Evolutionary conservation across 2,797 vertebrate species (phyloP).

Genomic region (Cirrhinus molitorella): DNA sequence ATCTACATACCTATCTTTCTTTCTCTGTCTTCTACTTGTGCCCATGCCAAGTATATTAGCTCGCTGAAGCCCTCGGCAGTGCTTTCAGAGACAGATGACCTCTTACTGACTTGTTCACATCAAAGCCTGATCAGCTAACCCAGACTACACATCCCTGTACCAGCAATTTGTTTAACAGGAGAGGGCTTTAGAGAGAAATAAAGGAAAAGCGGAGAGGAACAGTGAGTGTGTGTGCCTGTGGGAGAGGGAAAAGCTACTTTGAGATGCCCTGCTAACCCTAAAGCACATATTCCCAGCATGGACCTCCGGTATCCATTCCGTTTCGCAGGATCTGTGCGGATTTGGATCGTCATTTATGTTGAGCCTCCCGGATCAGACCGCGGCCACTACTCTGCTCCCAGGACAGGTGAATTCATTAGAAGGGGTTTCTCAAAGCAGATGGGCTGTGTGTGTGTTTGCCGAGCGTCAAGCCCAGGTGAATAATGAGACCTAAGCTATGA

Average conservation of each 20-base stretch:
- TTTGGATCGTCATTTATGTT: constrained; percentile 56
- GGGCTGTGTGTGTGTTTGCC: constrained; percentile 62
- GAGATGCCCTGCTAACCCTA: constrained; percentile 43
- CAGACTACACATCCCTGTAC: constrained; percentile 75
- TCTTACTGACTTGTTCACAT: constrained; percentile 79
- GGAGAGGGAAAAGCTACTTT: constrained; percentile 21
- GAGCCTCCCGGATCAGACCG: constrained; percentile 54
- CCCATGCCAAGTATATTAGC: constrained; percentile 62
- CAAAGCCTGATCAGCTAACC: constrained; percentile 78
- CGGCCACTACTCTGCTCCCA: constrained; percentile 57
- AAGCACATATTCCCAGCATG: constrained; percentile 39
- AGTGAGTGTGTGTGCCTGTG: background rate
- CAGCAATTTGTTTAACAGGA: constrained; percentile 80
- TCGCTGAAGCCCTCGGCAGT: constrained; percentile 64
- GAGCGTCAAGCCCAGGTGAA: constrained; percentile 61
- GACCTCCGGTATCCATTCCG: constrained; percentile 25
- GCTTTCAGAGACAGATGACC: constrained; percentile 75
- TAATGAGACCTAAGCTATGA: constrained; percentile 65
- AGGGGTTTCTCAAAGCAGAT: constrained; percentile 65
- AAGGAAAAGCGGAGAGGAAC: constrained; percentile 69
- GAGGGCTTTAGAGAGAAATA: constrained; percentile 70
- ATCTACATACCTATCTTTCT: constrained; percentile 25
- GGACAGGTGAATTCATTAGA: constrained; percentile 63
- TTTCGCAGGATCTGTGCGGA: constrained; percentile 40
- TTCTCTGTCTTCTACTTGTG: constrained; percentile 50